A percentile compares a stretch with the other conserved stretches of the same genome.
Evolutionary conservation across 2,888 invertebrate genomes (phyloP).

Genomic region (Acleris literana): DNA sequence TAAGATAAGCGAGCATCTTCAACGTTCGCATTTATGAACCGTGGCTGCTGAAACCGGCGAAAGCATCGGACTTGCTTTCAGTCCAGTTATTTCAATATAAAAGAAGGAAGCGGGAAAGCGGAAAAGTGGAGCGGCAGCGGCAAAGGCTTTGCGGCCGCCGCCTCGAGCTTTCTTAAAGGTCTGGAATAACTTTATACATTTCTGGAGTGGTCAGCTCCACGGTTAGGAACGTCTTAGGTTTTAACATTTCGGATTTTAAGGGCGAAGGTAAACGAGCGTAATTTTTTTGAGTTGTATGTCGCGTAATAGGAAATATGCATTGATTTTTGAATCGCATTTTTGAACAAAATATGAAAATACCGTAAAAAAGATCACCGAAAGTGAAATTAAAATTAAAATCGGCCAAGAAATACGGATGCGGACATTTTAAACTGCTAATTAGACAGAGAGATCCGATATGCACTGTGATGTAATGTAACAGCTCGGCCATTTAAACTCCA

Average conservation of each 20-base stretch:
- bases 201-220: slow-evolving; percentile 13
- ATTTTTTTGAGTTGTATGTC: too few relatives aligned
- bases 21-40: slow-evolving; percentile 12
- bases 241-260: slow-evolving; percentile 1
- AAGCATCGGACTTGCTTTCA: slow-evolving; percentile 42
- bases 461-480: too few relatives aligned
- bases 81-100: slow-evolving; percentile 44
- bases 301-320: too few relatives aligned
- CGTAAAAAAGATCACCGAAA: too few relatives aligned
- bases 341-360: too few relatives aligned
- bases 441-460: too few relatives aligned
- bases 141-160: slow-evolving; percentile 48
- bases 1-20: neutral
- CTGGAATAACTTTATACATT: slow-evolving; percentile 35
- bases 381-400: too few relatives aligned
- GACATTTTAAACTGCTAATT: too few relatives aligned
- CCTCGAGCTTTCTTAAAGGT: slow-evolving; percentile 41
- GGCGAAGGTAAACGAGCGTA: neutral
- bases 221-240: neutral
- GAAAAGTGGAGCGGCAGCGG: slow-evolving; percentile 45
- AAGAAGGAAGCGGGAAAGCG: slow-evolving; percentile 48
- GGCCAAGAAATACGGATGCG: too few relatives aligned
- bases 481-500: too few relatives aligned
- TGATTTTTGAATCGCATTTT: too few relatives aligned
- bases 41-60: slow-evolving; percentile 19